Evolutionary conservation across 2,113 vertebrate species (phyloP).

Genomic region (Axis porcinus): DNA sequence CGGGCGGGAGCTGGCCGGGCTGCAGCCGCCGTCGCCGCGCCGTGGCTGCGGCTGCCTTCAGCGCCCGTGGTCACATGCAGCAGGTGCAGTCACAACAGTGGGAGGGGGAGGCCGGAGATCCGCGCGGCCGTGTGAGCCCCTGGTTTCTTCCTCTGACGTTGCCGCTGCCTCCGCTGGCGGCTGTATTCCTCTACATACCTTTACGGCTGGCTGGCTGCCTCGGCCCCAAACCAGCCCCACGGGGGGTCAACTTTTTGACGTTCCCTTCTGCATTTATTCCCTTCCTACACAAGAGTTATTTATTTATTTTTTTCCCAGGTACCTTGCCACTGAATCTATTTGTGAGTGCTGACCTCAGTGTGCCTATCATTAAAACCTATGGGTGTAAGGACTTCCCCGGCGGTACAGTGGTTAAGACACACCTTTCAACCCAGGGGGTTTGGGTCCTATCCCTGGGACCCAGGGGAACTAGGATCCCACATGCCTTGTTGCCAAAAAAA

Average conservation of each 20-base stretch:
- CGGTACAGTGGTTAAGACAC: background rate
- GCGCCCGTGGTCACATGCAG: conserved; percentile 48
- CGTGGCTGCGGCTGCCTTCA: conserved; percentile 32
- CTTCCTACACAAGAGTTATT: background rate
- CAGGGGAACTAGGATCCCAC: background rate
- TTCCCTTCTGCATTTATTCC: background rate
- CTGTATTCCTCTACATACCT: conserved; percentile 44
- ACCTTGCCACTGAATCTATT: background rate
- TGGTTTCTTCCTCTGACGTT: conserved; percentile 67
- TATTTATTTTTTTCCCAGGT: background rate
- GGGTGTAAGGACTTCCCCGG: background rate
- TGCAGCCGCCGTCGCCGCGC: conserved; percentile 29
- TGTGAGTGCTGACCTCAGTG: background rate
- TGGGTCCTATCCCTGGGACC: background rate
- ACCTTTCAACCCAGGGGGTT: background rate
- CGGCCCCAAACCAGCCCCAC: background rate
- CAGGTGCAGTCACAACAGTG: conserved; percentile 72
- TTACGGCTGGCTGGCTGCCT: background rate
- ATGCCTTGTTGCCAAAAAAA: background rate
- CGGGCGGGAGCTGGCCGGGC: conserved; percentile 45
- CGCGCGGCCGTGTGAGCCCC: background rate
- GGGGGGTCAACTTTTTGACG: background rate
- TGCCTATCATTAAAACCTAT: background rate
- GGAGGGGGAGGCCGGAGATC: background rate
- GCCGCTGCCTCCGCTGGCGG: conserved; percentile 62